Conservation (phyloP, 2,797 vertebrate species). For the Remorina albescens region DNA sequence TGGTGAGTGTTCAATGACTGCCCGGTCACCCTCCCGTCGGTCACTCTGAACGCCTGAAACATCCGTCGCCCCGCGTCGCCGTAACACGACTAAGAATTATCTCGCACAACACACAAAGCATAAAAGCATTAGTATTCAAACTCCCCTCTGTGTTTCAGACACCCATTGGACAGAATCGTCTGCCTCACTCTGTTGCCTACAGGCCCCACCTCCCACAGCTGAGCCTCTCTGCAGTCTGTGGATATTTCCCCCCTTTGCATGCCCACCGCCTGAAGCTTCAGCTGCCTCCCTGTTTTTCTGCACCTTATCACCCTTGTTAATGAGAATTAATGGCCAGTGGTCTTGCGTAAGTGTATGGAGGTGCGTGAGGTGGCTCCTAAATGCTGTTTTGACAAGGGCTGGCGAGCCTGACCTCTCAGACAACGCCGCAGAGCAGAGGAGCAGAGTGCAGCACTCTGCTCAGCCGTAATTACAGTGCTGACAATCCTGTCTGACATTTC, state of each 20-base stretch:
- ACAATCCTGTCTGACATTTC: constrained; percentile 75
- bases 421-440: constrained; percentile 49
- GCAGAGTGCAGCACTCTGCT: constrained; percentile 32
- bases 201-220: constrained; percentile 53
- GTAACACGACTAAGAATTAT: constrained; percentile 35
- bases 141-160: constrained; percentile 49
- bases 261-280: constrained; percentile 32
- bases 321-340: constrained; percentile 70
- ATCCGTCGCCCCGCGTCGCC: background rate
- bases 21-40: constrained; percentile 34
- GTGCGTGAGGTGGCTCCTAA: constrained; percentile 63
- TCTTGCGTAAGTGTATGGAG: constrained; percentile 37
- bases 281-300: constrained; percentile 31
- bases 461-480: constrained; percentile 69
- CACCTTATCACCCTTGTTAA: constrained; percentile 68
- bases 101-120: constrained; percentile 31
- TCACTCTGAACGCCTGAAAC: constrained; percentile 18
- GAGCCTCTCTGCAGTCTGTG: constrained; percentile 53
- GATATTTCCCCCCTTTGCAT: constrained; percentile 47
- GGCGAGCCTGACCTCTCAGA: constrained; percentile 64
- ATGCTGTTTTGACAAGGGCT: constrained; percentile 69
- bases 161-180: constrained; percentile 55
- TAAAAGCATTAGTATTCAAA: constrained; percentile 64
- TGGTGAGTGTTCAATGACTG: constrained; percentile 18
- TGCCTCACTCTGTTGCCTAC: constrained; percentile 55